Conservation (phyloP, 2,797 vertebrate genomes). For the Catostomus latipinnis region DNA sequence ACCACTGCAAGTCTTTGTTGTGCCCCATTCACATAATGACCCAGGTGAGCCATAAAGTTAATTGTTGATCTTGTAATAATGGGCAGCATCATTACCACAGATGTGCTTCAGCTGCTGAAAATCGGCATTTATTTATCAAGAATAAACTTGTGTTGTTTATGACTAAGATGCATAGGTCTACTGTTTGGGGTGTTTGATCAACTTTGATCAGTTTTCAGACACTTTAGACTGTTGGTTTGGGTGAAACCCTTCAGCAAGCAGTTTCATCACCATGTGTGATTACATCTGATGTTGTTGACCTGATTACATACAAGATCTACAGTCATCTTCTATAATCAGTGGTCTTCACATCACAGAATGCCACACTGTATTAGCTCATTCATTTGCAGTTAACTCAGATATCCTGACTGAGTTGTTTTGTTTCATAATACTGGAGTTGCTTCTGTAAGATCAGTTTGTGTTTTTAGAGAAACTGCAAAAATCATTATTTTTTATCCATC, state of each 20-base stretch:
- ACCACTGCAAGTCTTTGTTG: constrained; percentile 87
- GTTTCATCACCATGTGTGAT: neutral
- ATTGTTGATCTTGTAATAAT: neutral
- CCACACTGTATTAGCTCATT: too few species aligned
- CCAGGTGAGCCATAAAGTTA: constrained; percentile 79
- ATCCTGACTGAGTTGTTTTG: too few species aligned
- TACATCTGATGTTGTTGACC: neutral
- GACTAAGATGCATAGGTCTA: too few species aligned
- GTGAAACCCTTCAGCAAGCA: too few species aligned
- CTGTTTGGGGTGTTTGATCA: neutral
- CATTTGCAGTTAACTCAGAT: too few species aligned
- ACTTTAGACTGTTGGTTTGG: neutral
- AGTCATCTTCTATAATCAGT: too few species aligned
- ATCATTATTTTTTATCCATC: too few species aligned
- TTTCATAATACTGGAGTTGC: too few species aligned
- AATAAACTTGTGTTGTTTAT: neutral
- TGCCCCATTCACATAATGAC: constrained; percentile 95
- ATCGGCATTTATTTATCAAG: neutral
- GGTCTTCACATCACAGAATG: too few species aligned
- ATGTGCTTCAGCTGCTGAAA: neutral
- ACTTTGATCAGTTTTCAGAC: neutral
- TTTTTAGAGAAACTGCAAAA: too few species aligned
- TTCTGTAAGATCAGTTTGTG: too few species aligned
- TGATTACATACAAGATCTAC: neutral
- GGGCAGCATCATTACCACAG: neutral